Evolutionary conservation across 2,888 invertebrate species (phyloP), one percentile per base, ranked within the genome.

Genomic region (Drosophila acutilabella): DNA sequence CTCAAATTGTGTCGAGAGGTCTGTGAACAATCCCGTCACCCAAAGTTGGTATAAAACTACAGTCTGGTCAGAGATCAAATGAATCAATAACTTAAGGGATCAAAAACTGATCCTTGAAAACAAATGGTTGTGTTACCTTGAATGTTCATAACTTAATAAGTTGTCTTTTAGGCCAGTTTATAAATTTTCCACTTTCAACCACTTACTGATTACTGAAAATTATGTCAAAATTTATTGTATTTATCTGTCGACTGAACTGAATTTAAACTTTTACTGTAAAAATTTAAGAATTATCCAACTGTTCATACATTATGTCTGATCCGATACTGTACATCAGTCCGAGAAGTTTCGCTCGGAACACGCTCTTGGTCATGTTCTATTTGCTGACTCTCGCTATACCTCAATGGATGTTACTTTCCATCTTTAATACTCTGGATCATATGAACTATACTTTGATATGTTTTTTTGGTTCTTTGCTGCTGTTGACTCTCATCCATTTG

Each of bases 331-430:
- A 41, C 13, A 16, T 64, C 1, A 47, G n/a, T 11, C 4, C 18
- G n/a, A 11, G 48, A 2, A 42, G 18, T 4, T 78, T 81, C 30
- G 61, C 71, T 16, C 16, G 18, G 2, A 6, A 7, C 4, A 56
- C 70, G 0, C 10, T 75, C 1, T 18, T 54, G 0, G 16, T 64
- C 0, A 2, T 50, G 4, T 0, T 36, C 0, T 52, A 56, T 40
- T 56, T 70, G 4, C 0, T 76, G 1, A 13, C 70, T 23, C 4
- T 56, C 3, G 71, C 71, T n/a, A 10, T 66, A 18, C 80, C 76
- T 0, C 82, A 82, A 42, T 84, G 80, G 82, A 67, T 81, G 70
- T 0, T 73, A 0, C 5, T 84, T 0, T 53, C 82, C 18, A 8
- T 72, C 5, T 59, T 44, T 1, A 13, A 18, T 13, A 20, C 45